phyloP scores from a whole-genome alignment of 2,888 invertebrate species.

The Zonitis immaculata region DNA sequence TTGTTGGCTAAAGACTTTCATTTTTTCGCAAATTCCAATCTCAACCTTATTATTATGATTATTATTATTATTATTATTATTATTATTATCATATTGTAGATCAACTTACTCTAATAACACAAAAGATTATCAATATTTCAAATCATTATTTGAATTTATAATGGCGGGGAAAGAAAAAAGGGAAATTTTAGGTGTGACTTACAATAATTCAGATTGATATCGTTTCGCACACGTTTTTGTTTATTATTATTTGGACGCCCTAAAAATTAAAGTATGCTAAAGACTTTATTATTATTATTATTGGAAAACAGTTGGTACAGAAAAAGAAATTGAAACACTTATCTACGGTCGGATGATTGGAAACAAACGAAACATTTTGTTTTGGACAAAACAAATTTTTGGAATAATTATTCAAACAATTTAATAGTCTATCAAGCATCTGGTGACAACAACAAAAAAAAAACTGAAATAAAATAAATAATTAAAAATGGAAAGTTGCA shows the following conservation, averaged over 20 bases:
- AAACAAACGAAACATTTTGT: conserved; percentile 18
- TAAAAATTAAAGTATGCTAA: not conserved
- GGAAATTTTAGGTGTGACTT: not conserved
- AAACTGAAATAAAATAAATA: not conserved
- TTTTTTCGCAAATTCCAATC: too few relatives aligned
- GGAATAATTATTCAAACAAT: too few relatives aligned
- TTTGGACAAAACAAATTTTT: too few relatives aligned
- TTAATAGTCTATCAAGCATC: conserved; percentile 13
- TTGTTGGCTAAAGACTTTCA: too few relatives aligned
- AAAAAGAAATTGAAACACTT: too few relatives aligned
- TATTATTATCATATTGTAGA: too few relatives aligned
- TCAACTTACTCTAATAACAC: too few relatives aligned
- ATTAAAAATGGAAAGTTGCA: not conserved
- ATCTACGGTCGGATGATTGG: conserved; percentile 10
- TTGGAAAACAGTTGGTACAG: too few relatives aligned
- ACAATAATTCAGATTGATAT: not conserved
- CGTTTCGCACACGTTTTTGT: not conserved
- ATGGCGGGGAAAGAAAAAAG: not conserved
- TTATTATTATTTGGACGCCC: not conserved
- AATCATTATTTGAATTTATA: too few relatives aligned
- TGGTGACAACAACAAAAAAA: not conserved
- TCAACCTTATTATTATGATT: too few relatives aligned
- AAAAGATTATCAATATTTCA: too few relatives aligned
- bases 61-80: not conserved
- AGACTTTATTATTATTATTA: too few relatives aligned